Evolutionary conservation across 2,797 vertebrate genomes (phyloP), one percentile per base, ranked within the genome.

Genomic region (Dallia pectoralis): DNA sequence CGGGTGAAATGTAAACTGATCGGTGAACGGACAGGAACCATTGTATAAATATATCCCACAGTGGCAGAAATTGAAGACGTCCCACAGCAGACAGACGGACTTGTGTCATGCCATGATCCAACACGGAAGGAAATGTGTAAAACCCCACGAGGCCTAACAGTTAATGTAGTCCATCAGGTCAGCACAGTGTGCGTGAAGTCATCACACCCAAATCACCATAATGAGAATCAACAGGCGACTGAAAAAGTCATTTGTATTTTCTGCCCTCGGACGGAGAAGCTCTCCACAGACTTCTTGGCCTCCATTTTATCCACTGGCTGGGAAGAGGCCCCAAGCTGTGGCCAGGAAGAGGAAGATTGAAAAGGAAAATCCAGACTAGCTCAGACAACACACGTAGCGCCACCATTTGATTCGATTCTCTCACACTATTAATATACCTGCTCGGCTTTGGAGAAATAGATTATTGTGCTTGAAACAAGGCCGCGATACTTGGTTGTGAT

Each of bases 171-270:
- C 33, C 64, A 66, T 66, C 64, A 66, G 64, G 30, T 36, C 1
- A 19, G 16, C 64, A n/a, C 36, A 40, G 51, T 51, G 30, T 70
- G 69, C 8, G 69, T 56, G 30, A 56, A 36, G 49, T 3, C 69
- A 11, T 59, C 49, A n/a, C 49, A 32, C 51, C n/a, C 68, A 19
- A 27, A 59, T 40, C 18, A 32, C 48, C 51, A 59, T 59, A 36
- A 70, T 36, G 69, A 70, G 69, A 70, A 70, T 56, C 69, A 70
- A 59, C 69, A 59, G 69, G 69, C 51, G 32, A 70, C 51, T 16
- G 32, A 36, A 53, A 32, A 70, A 33, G 68, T 59, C 33, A 70
- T 59, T 59, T 36, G 53, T 36, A 32, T 70, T 22, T 33, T 32
- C n/a, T 36, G 22, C 53, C 32, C n/a, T 59, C 30, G 8, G 32